Conservation (phyloP, 2,888 invertebrate species). For the Griposia aprilina region DNA sequence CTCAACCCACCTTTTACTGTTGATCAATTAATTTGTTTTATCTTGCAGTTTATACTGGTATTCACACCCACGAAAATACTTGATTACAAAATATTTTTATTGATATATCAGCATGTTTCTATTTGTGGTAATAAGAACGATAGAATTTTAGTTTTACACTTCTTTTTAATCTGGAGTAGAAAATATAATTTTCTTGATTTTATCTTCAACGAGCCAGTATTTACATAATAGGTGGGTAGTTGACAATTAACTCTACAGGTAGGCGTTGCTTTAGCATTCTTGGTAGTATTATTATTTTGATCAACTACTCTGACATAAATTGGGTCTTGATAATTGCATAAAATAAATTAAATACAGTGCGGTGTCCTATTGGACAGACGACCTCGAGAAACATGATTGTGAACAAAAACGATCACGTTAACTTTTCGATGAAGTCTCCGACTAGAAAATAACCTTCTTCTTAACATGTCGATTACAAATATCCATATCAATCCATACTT, state of each 20-base stretch:
- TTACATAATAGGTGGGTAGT: no score
- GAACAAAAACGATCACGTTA: neutral
- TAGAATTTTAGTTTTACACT: neutral
- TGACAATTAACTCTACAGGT: neutral
- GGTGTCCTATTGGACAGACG: conserved; percentile 7
- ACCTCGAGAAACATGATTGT: conserved; percentile 36
- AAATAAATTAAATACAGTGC: conserved; percentile 29
- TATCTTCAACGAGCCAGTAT: neutral
- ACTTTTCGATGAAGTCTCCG: neutral
- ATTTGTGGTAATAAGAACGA: neutral
- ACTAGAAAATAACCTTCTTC: neutral
- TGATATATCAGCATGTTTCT: neutral
- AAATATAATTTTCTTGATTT: neutral
- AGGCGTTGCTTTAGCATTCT: conserved; percentile 18
- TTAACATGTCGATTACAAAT: neutral
- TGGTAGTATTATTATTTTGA: conserved; percentile 19
- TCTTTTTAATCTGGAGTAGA: neutral
- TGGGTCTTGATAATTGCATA: conserved; percentile 30
- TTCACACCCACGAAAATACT: conserved; percentile 27
- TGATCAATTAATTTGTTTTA: conserved; percentile 48
- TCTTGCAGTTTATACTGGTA: conserved; percentile 21
- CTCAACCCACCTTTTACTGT: conserved; percentile 32
- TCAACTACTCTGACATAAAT: conserved; percentile 29
- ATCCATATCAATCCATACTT: neutral
- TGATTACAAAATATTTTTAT: neutral